phyloP scores from a whole-genome alignment of 2,113 vertebrate species.

The Pogona vitticeps region DNA sequence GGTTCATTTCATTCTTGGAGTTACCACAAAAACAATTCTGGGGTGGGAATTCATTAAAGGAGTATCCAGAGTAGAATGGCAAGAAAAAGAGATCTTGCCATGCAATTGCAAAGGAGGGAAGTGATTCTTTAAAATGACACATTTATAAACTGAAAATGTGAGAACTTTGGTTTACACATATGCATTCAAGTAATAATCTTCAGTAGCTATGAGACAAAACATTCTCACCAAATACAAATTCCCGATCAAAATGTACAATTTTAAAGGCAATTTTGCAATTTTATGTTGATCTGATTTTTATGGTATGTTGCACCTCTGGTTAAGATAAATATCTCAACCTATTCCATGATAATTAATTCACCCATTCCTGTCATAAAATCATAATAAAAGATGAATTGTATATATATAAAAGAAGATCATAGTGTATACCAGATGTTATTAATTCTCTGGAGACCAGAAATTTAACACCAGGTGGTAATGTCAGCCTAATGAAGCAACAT shows the following conservation, averaged over 20 bases:
- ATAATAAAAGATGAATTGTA: constrained; percentile 59
- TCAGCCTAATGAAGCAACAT: constrained; percentile 78
- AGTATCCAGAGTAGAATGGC: neutral
- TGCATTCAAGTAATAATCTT: neutral
- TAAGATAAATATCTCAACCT: constrained; percentile 5
- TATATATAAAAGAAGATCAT: constrained; percentile 64
- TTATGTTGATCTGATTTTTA: neutral
- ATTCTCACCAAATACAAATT: rapidly evolving
- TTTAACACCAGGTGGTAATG: constrained; percentile 82
- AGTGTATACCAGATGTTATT: constrained; percentile 82
- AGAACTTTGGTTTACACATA: neutral
- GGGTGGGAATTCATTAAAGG: neutral
- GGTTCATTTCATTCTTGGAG: neutral
- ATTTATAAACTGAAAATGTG: neutral
- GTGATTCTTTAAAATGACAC: neutral
- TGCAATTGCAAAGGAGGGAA: neutral
- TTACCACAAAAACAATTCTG: neutral
- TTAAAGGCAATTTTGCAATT: rapidly evolving
- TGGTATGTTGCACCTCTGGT: neutral
- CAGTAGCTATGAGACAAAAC: neutral
- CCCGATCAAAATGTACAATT: rapidly evolving
- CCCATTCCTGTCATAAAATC: constrained; percentile 59
- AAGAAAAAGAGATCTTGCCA: neutral
- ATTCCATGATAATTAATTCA: neutral
- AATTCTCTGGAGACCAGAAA: constrained; percentile 73